Conservation (phyloP, 2,888 invertebrate genomes). For the Thereva unica region DNA sequence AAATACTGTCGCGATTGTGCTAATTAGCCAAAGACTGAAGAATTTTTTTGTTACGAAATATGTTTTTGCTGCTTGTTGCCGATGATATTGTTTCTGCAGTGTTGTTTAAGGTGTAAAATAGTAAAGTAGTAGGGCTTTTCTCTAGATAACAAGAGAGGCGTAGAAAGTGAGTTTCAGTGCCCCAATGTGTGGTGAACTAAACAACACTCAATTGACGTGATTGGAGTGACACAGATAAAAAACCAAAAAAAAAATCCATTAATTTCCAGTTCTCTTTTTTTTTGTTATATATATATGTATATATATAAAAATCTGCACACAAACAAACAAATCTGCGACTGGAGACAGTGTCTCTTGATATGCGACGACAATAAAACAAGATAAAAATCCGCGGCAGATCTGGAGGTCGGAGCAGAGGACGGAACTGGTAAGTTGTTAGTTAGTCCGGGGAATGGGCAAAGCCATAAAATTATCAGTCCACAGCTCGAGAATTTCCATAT, state of each 20-base stretch:
- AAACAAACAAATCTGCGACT: constrained; percentile 11
- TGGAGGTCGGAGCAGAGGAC: no score
- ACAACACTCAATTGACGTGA: constrained; percentile 3
- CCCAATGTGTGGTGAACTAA: constrained; percentile 6
- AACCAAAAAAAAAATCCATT: no score
- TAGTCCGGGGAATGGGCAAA: background rate
- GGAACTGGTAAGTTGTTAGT: constrained; percentile 15
- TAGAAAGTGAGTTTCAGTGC: constrained; percentile 16
- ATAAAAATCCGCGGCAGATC: constrained; percentile 7
- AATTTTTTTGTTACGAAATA: no score
- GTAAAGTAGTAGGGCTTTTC: no score
- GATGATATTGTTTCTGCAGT: no score
- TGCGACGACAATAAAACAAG: background rate
- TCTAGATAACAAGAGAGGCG: background rate
- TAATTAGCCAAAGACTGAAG: no score
- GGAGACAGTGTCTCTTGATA: constrained; percentile 8
- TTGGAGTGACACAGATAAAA: constrained; percentile 5
- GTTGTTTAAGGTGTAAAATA: no score
- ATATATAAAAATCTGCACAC: constrained; percentile 2
- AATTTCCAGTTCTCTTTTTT: background rate
- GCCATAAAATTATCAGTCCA: background rate
- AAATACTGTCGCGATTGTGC: background rate
- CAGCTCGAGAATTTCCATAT: constrained; percentile 13
- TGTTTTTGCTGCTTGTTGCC: no score
- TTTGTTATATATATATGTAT: constrained; percentile 12